These are phyloP conservation scores for Podiceps cristatus DNA, from an alignment of 2,113 vertebrate species.

Conservation along the genomic window DNA sequence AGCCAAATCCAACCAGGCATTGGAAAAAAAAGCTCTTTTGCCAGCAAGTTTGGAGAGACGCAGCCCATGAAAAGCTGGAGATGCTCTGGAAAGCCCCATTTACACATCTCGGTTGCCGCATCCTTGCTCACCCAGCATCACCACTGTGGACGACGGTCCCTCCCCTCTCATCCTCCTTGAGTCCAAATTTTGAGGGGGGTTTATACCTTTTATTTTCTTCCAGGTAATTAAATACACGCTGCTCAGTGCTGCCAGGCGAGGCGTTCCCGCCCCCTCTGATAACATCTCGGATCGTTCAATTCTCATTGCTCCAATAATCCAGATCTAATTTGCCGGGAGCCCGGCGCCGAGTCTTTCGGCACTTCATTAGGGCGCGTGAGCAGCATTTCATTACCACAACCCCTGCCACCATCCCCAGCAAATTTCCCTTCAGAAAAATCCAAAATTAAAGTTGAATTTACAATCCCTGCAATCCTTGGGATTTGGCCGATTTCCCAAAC, in stretches of 20 bases:
- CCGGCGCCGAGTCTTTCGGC: neutral
- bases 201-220: neutral
- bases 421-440: neutral
- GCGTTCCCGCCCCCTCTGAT: neutral
- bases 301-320: slow-evolving; percentile 69
- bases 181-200: neutral
- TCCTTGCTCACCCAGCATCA: neutral
- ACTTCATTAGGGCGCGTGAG: slow-evolving; percentile 62
- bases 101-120: rapidly evolving
- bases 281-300: slow-evolving; percentile 4
- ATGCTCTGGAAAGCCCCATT: neutral
- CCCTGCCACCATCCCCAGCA: neutral
- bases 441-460: too few species aligned
- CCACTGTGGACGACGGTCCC: rapidly evolving
- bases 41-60: neutral
- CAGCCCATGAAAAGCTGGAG: neutral
- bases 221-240: neutral
- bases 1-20: neutral
- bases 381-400: slow-evolving; percentile 44
- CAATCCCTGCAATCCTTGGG: rapidly evolving
- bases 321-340: slow-evolving; percentile 55
- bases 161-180: neutral
- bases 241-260: neutral
- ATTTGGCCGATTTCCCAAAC: rapidly evolving
- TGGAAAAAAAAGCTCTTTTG: neutral